Evolutionary conservation across 2,797 vertebrate species (phyloP).

Genomic region (Potorous gilbertii): DNA sequence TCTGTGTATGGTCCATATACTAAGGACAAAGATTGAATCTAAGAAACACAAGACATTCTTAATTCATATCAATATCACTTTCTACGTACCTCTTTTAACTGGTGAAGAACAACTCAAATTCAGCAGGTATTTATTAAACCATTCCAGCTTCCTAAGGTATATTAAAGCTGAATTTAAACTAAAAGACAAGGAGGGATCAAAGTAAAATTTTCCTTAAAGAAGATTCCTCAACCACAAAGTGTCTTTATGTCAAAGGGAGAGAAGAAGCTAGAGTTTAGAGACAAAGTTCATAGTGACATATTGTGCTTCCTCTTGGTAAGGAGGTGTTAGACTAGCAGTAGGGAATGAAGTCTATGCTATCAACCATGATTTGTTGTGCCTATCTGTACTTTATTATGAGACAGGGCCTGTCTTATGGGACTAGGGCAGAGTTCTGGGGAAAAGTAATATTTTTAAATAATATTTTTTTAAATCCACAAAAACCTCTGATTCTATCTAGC

Average conservation of each 20-base stretch:
- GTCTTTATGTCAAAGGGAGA: not conserved
- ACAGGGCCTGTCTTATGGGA: not conserved
- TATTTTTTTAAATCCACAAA: not conserved
- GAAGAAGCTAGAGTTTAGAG: not conserved
- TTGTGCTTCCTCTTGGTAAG: not conserved
- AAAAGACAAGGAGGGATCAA: not conserved
- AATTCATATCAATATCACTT: not conserved
- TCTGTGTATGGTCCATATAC: not conserved
- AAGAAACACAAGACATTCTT: not conserved
- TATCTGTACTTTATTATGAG: not conserved
- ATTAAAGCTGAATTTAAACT: slow-evolving; percentile 53
- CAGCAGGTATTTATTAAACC: not conserved
- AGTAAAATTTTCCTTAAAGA: slow-evolving; percentile 46
- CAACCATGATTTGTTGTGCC: not conserved
- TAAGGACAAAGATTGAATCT: not conserved
- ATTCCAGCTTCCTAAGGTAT: slow-evolving; percentile 7
- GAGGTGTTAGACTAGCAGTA: not conserved
- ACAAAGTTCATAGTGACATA: not conserved
- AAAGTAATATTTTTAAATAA: not conserved
- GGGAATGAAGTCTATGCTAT: not conserved
- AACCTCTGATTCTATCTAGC: not conserved
- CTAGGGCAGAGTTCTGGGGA: not conserved
- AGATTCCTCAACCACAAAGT: slow-evolving; percentile 12
- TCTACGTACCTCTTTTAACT: not conserved
- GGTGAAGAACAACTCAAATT: not conserved